Evolutionary conservation across 2,888 invertebrate species (phyloP), one percentile per base, ranked within the genome.

Genomic region (Noctua janthe): DNA sequence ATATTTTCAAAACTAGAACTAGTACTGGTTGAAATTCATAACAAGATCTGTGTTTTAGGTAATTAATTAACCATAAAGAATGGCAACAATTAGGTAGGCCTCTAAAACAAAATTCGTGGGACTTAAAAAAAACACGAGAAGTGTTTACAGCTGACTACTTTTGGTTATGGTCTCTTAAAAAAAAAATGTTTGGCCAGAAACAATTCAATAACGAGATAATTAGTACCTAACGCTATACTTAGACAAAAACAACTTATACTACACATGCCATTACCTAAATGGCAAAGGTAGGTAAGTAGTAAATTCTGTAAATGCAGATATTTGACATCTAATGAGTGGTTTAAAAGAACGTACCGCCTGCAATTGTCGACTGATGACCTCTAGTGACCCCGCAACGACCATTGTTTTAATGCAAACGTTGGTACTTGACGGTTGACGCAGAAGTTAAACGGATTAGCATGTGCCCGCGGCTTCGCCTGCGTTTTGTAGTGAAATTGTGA

Each of bases 341-440:
- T 78, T 66, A 3, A 70, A 77, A 70, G 72, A 70, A 39, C 64
- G 70, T 59, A 71, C 64, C 59, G 23, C 62, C 2, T 59, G 62
- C 66, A 74, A 43, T 64, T 35, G 72, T 56, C 62, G 49, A 39
- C 23, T 47, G 43, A 11, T 82, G 82, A 84, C 85, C 75, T 70
- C 8, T 29, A 43, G 56, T 82, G 75, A 86, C 71, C 85, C 73
- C 47, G 20, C 23, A 39, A 56, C 47, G 17, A 49, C 87, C 20
- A 85, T 86, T 87, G 85, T 86, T 78, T 75, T n/a, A 54, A 82
- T 78, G 74, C 78, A 43, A 74, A 56, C 56, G 62, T 29, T 29
- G 0, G n/a, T 47, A 69, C n/a, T 69, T 69, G 47, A 69, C 69
- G n/a, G 17, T 69, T 69, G 77, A 78, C 75, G 35, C 67, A 71